Base-by-base conservation (phyloP, 2,888 invertebrate species). In the Alloscopus bannaensis region DNA sequence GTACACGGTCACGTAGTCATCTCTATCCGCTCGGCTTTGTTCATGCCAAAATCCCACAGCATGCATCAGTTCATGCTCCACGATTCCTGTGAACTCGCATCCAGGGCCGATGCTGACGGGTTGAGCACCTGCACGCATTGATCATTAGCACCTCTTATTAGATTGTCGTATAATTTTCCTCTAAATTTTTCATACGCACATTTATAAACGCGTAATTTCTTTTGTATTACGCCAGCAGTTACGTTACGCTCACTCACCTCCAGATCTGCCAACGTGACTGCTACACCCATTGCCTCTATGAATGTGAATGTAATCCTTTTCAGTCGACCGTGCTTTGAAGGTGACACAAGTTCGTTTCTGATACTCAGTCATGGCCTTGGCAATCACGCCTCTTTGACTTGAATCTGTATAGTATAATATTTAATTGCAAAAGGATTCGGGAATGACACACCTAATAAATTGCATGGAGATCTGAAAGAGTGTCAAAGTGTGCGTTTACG, bases 11-110 rank as follows among this genome's bases (percentile, higher is more conserved):
- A 90, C 88, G 85, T 87, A 88, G 11, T 87, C 85, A 82, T 90
- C 90, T 24, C 90, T 86, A 87, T 90, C 90, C 1, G 86, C 86
- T 40, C 90, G 85, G 71, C 88, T 89, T 83, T 90, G 90, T 82
- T 90, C 90, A 84, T 90, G 90, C 89, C 89, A 89, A 85, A 90
- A 89, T 0, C 90, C 90, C 2, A 88, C 86, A 0, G 88, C 88
- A 83, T 90, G 90, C 88, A 90, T 88, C 31, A 90, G 84, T 85
- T 90, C 90, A 85, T 90, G 90, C 11, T 79, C 70, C 6, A 69
- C 73, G 16, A 80, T 77, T 1, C 89, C 89, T 8, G 87, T 87
- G 50, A 86, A 87, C 36, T 88, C 87, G 82, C 89, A 89, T 1
- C 88, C 88, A 4, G 83, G 78, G 0, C 87, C 87, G 66, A 91